Conservation (phyloP, 1,140 invertebrate species). For the Scaptomyza graminum region DNA sequence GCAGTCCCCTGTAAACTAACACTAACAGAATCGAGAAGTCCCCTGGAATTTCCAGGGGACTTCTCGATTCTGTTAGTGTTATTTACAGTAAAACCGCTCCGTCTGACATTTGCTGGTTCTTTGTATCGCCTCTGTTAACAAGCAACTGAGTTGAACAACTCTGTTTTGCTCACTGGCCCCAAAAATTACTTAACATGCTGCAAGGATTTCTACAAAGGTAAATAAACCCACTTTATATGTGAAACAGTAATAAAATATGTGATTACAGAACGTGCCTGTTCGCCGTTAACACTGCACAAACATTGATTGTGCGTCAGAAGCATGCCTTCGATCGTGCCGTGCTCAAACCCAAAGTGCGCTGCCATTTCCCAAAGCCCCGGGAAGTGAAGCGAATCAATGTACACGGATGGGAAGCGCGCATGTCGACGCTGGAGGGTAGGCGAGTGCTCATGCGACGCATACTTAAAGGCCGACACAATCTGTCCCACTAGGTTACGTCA, state of each 20-base stretch:
- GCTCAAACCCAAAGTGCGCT: constrained; percentile 85
- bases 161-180: no score
- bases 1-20: no score
- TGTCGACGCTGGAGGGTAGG: constrained; percentile 88
- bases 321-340: constrained; percentile 70
- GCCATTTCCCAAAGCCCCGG: constrained; percentile 89
- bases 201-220: constrained; percentile 66
- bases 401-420: constrained; percentile 88
- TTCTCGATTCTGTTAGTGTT: no score
- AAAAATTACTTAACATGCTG: constrained; percentile 68
- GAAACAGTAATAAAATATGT: background rate
- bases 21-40: no score
- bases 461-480: constrained; percentile 88
- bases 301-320: constrained; percentile 63
- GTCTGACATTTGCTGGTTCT: no score
- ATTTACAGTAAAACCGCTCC: no score
- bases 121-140: no score
- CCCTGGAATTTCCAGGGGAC: no score
- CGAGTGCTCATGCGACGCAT: constrained; percentile 90
- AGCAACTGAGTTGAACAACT: no score
- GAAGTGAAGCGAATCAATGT: constrained; percentile 88
- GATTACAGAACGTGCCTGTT: constrained; percentile 46
- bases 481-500: constrained; percentile 86
- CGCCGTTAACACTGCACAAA: constrained; percentile 53
- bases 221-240: constrained; percentile 13